Conservation (phyloP, 2,797 vertebrate species). For the Tinamus major region DNA sequence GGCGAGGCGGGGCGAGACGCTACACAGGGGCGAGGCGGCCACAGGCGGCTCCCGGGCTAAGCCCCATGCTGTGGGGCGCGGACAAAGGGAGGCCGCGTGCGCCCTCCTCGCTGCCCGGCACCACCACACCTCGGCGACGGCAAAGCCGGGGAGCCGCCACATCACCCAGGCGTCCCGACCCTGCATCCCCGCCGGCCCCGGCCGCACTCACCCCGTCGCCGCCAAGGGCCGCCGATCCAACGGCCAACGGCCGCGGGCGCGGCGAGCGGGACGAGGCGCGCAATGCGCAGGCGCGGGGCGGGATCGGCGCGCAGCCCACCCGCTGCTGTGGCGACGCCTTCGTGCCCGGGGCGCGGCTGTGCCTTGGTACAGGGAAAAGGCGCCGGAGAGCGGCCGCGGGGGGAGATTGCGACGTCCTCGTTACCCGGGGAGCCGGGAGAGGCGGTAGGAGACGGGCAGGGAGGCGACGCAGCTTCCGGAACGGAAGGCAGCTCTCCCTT, state of each 20-base stretch:
- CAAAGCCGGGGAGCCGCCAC: fast-evolving
- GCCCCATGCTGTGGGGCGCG: too few species aligned
- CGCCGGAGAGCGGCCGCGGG: too few species aligned
- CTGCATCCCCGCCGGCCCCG: not conserved
- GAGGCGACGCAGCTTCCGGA: too few species aligned
- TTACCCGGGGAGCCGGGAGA: too few species aligned
- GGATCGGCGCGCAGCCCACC: fast-evolving
- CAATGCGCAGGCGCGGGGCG: not conserved
- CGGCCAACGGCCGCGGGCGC: not conserved
- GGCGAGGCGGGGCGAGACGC: too few species aligned
- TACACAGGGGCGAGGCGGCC: too few species aligned
- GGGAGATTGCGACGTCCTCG: too few species aligned
- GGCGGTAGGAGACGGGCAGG: too few species aligned
- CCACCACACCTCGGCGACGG: fast-evolving
- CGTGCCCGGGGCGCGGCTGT: too few species aligned
- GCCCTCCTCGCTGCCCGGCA: fast-evolving
- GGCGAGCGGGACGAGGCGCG: not conserved
- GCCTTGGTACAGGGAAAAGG: too few species aligned
- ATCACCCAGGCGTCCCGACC: fast-evolving
- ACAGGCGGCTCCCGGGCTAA: fast-evolving
- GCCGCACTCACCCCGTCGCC: not conserved
- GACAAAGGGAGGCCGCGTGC: fast-evolving
- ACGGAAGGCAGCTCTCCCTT: not conserved
- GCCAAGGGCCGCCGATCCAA: not conserved
- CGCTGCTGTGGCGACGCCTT: fast-evolving